These are phyloP conservation scores for Pogonocichla stellata DNA, from an alignment of 2,113 vertebrate species.

Conservation along the genomic window DNA sequence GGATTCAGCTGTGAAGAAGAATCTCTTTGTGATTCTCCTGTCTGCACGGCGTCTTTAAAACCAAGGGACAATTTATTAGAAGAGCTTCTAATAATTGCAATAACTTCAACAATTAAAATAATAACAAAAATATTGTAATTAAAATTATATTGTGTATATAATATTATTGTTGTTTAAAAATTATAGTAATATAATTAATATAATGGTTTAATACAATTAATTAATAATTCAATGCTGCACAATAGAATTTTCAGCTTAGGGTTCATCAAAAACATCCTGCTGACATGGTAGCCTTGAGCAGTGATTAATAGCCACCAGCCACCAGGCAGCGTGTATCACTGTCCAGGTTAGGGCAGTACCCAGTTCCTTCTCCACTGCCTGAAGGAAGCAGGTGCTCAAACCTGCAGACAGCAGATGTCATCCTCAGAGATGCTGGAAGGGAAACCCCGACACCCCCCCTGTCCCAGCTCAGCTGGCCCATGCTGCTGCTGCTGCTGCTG, in stretches of 20 bases:
- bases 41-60: background rate
- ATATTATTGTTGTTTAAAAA: background rate
- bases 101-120: background rate
- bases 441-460: accelerated
- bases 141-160: background rate
- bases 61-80: background rate
- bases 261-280: background rate
- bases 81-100: background rate
- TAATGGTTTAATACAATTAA: background rate
- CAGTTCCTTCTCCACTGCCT: background rate
- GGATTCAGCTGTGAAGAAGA: background rate
- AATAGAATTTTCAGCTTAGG: background rate
- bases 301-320: background rate
- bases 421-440: background rate
- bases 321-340: background rate
- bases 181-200: background rate
- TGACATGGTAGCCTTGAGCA: background rate
- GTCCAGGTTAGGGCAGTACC: background rate
- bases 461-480: background rate
- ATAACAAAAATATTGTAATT: background rate
- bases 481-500: accelerated
- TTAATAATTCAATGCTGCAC: background rate
- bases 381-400: background rate
- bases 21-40: background rate
- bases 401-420: accelerated